phyloP scores from a whole-genome alignment of 2,113 vertebrate species.

The Antechinus flavipes region DNA sequence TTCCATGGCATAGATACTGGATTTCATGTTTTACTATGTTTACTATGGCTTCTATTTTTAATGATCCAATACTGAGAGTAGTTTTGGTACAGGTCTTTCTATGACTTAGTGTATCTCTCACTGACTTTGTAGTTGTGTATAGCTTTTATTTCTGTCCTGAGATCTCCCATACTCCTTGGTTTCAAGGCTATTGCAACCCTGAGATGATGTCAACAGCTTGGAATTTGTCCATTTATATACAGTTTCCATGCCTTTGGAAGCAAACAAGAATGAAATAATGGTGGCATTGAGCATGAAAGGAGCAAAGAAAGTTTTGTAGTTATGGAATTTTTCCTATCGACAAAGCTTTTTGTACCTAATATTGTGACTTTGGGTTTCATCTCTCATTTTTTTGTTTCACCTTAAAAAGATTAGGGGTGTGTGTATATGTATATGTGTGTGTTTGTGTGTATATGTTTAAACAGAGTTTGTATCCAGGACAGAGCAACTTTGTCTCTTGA shows the following conservation, averaged over 20 bases:
- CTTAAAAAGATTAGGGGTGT: background rate
- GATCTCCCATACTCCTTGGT: fast-evolving
- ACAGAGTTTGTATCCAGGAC: fast-evolving
- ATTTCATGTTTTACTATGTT: background rate
- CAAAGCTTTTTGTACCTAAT: background rate
- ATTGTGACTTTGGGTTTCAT: background rate
- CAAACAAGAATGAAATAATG: slow-evolving; percentile 31
- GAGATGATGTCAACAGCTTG: slow-evolving; percentile 64
- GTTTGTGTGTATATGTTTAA: background rate
- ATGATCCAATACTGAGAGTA: background rate
- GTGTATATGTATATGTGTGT: background rate
- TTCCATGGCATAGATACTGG: background rate
- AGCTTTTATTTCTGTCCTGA: fast-evolving
- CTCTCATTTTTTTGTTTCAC: background rate
- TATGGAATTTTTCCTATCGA: background rate
- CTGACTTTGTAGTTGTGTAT: background rate
- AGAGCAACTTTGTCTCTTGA: fast-evolving
- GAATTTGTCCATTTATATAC: background rate
- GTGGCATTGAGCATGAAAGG: background rate
- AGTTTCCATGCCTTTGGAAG: slow-evolving; percentile 17
- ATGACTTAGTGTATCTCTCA: background rate
- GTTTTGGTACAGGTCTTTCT: background rate
- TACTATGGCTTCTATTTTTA: background rate
- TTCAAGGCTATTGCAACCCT: background rate
- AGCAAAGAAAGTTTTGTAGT: background rate